Evolutionary conservation across 2,797 vertebrate genomes (phyloP).

Genomic region (Lacerta viridis): DNA sequence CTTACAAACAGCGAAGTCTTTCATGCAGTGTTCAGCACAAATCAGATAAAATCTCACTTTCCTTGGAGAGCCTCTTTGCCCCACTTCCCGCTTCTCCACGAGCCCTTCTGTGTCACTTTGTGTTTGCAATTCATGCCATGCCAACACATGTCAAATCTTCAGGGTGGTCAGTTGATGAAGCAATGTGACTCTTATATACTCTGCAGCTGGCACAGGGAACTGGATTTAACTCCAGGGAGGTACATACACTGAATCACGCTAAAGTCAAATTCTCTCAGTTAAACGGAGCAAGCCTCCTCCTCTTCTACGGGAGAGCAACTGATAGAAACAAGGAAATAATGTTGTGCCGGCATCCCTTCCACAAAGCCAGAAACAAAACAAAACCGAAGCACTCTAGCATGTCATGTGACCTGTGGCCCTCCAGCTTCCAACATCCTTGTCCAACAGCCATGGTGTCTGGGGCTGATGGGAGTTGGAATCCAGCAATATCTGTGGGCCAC

Average conservation of each 20-base stretch:
- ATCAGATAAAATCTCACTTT: conserved; percentile 44
- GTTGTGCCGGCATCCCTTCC: conserved; percentile 64
- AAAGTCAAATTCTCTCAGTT: conserved; percentile 69
- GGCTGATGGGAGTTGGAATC: too few species aligned
- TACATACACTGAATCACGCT: conserved; percentile 53
- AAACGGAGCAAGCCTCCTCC: conserved; percentile 68
- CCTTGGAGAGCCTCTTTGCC: conserved; percentile 38
- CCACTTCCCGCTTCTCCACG: rapidly evolving
- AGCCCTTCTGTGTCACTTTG: conserved; percentile 38
- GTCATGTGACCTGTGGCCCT: too few species aligned
- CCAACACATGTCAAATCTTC: conserved; percentile 46
- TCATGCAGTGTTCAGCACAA: conserved; percentile 43
- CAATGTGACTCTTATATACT: conserved; percentile 34
- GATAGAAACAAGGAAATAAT: conserved; percentile 71
- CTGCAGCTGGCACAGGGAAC: conserved; percentile 56
- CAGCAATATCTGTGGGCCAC: too few species aligned
- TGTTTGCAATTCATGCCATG: conserved; percentile 47
- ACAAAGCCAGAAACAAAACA: conserved; percentile 60
- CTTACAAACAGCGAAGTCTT: conserved; percentile 38
- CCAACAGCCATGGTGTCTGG: too few species aligned
- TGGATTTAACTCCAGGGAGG: conserved; percentile 58
- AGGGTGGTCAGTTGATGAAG: conserved; percentile 64
- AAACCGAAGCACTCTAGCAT: too few species aligned
- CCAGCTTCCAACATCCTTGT: too few species aligned
- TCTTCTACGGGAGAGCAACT: conserved; percentile 70